phyloP scores from a whole-genome alignment of 2,888 invertebrate species.

The Mellilla xanthometata region DNA sequence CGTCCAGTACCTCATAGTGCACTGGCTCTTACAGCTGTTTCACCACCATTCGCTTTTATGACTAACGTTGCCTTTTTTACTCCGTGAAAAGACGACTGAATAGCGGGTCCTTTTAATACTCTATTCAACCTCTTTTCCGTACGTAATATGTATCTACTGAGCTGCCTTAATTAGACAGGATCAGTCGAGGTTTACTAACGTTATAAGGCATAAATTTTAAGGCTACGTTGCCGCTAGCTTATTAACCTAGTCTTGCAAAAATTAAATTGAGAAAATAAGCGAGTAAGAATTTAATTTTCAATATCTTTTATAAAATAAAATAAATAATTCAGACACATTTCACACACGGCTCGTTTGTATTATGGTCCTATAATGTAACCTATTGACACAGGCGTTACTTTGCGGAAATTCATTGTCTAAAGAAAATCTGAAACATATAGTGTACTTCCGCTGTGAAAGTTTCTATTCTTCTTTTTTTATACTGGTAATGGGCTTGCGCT shows the following conservation, averaged over 20 bases:
- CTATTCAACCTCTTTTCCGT: no score
- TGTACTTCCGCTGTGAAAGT: no score
- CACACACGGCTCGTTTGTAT: no score
- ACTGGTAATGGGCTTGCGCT: no score
- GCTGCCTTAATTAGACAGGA: slow-evolving; percentile 8
- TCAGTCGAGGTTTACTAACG: slow-evolving; percentile 1
- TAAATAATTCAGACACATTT: no score
- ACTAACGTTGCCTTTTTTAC: slow-evolving; percentile 3
- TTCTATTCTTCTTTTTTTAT: no score
- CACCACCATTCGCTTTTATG: neutral
- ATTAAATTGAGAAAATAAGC: neutral
- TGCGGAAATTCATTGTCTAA: no score
- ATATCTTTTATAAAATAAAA: no score
- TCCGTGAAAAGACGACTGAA: slow-evolving; percentile 5
- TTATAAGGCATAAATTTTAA: slow-evolving; percentile 1
- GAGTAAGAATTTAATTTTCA: no score
- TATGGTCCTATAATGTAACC: no score
- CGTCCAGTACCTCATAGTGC: neutral
- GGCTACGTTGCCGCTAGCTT: neutral
- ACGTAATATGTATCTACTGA: neutral
- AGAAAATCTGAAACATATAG: no score
- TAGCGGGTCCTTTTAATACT: neutral
- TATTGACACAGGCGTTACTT: no score
- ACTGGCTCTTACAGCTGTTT: neutral
- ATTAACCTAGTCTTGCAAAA: slow-evolving; percentile 4